These are phyloP conservation scores for Ephydatia muelleri DNA, from an alignment of 37 sponge, comb jelly and placozoan species.

Conservation along the genomic window DNA sequence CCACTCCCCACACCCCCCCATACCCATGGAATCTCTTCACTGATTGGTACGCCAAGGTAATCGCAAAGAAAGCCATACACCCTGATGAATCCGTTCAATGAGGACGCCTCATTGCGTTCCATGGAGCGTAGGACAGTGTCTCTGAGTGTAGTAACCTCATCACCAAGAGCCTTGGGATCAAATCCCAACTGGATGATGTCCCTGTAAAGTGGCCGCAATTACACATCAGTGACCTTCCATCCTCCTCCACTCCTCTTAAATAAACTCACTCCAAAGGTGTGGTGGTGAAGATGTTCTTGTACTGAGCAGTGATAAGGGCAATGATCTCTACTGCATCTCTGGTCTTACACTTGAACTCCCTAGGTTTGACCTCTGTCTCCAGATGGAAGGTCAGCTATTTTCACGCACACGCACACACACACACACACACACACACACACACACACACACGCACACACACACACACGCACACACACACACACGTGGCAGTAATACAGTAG, in stretches of 20 bases:
- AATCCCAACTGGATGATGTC: slow-evolving; percentile 32
- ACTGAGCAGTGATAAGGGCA: slow-evolving; percentile 65
- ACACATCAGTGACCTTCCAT: background rate
- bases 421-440: slow-evolving; percentile 1
- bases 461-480: slow-evolving; percentile 9
- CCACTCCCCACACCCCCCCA: background rate
- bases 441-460: slow-evolving; percentile 15
- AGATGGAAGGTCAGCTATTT: slow-evolving; percentile 56
- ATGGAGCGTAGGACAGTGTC: slow-evolving; percentile 46
- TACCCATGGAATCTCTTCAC: slow-evolving; percentile 68
- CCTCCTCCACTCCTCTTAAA: background rate
- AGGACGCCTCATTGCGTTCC: slow-evolving; percentile 58
- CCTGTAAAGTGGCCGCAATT: background rate
- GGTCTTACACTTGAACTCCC: slow-evolving; percentile 46
- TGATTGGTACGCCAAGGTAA: slow-evolving; percentile 47
- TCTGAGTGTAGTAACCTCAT: slow-evolving; percentile 22
- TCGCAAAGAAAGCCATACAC: slow-evolving; percentile 75
- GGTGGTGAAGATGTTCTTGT: slow-evolving; percentile 72
- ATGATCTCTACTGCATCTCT: slow-evolving; percentile 55
- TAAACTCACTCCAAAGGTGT: slow-evolving; percentile 69
- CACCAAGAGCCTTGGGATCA: slow-evolving; percentile 26
- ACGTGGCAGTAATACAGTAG: background rate
- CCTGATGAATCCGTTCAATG: slow-evolving; percentile 66
- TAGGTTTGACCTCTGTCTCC: slow-evolving; percentile 42
- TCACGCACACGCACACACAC: background rate